Evolutionary conservation across 1,140 invertebrate species (phyloP).

Genomic region (Argopecten irradians): DNA sequence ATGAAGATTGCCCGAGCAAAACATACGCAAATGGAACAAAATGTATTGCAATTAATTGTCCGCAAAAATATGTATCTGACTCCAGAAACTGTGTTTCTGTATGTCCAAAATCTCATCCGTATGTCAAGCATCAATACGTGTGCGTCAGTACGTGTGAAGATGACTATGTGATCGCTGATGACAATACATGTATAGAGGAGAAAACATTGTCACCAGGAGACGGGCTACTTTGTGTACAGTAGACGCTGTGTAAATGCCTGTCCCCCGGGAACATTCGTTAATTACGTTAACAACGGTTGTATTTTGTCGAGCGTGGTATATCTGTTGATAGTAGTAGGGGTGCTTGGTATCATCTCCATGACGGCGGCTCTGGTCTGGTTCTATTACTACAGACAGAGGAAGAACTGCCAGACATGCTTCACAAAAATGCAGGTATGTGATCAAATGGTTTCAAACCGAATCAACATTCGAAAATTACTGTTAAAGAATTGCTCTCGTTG

Average conservation of each 20-base stretch:
- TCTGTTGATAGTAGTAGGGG: background rate
- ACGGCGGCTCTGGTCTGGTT: background rate
- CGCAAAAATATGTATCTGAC: background rate
- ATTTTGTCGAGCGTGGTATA: background rate
- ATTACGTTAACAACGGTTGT: background rate
- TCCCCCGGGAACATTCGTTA: background rate
- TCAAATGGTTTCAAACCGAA: background rate
- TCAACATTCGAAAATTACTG: background rate
- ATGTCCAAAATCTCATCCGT: background rate
- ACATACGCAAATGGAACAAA: background rate
- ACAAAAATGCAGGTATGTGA: background rate
- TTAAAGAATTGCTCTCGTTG: background rate
- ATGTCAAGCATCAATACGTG: background rate
- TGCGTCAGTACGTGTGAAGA: background rate
- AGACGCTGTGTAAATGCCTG: background rate
- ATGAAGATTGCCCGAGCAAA: background rate
- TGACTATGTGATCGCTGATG: background rate
- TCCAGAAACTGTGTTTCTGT: background rate
- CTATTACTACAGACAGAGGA: background rate
- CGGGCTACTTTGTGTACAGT: background rate
- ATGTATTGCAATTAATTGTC: background rate
- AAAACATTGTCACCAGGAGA: background rate
- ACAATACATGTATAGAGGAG: background rate
- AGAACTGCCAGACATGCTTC: background rate
- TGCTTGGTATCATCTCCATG: background rate